A percentile compares a stretch with the other conserved stretches of the same genome.
phyloP scores from a whole-genome alignment of 1,140 invertebrate genomes.

The Popillia japonica region DNA sequence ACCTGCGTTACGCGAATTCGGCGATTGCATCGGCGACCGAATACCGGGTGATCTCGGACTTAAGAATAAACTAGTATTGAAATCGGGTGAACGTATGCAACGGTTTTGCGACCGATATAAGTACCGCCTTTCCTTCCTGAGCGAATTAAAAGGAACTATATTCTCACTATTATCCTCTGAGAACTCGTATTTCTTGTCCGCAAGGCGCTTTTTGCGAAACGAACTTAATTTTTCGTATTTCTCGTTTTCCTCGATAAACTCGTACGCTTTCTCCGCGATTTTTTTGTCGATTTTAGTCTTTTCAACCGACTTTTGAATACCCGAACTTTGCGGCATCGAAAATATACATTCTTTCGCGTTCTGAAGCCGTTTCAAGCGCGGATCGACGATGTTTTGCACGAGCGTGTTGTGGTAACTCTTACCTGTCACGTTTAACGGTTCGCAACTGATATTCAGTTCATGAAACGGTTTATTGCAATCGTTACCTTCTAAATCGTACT shows the following conservation, averaged over 20 bases:
- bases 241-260: constrained; percentile 84
- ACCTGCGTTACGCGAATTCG: constrained; percentile 54
- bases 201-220: constrained; percentile 80
- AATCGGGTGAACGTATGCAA: constrained; percentile 53
- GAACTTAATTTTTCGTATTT: constrained; percentile 84
- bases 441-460: constrained; percentile 60
- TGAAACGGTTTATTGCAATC: constrained; percentile 60
- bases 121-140: constrained; percentile 56
- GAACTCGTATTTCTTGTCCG: constrained; percentile 93
- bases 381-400: constrained; percentile 59
- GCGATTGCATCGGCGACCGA: constrained; percentile 58
- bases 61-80: constrained; percentile 55
- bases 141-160: constrained; percentile 77
- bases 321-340: constrained; percentile 54
- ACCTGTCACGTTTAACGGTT: constrained; percentile 59
- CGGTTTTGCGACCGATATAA: constrained; percentile 52
- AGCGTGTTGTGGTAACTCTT: constrained; percentile 59
- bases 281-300: constrained; percentile 65
- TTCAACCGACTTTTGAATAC: constrained; percentile 51
- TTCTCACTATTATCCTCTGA: constrained; percentile 87
- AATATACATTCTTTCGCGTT: constrained; percentile 55
- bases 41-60: constrained; percentile 55
- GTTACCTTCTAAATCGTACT: constrained; percentile 58
- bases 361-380: constrained; percentile 56
- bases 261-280: constrained; percentile 80